Base-by-base conservation (phyloP, 2,888 invertebrate genomes). In the Rhabditophanes sp. region DNA sequence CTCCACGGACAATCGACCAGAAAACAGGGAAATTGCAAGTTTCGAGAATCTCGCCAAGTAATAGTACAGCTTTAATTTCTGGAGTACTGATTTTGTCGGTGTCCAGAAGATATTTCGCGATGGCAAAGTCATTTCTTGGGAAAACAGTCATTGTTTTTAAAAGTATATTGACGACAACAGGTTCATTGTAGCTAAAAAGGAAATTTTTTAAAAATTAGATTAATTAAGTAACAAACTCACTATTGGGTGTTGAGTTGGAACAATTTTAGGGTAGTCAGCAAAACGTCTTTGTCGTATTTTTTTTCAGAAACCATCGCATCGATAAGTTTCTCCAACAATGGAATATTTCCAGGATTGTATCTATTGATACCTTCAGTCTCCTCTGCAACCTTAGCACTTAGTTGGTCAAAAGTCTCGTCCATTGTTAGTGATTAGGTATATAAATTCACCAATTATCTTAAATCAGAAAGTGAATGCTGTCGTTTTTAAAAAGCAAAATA, bases 61-160 rank as follows among this genome's bases (percentile, higher is more conserved):
- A 5, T 11, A 16, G 9, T 15, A n/a, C n/a, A 3, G 8, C n/a
- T 41, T 9, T 25, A 26, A 25, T 30, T 17, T 47, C 53, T 16
- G 44, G 39, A 4, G 48, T 28, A 25, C 41, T 41, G 17, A 50
- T 39, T 16, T 50, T 35, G 28, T 74, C 74, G 38, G 82, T 80
- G 46, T 82, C 78, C 39, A 96, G 73, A 35, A 96, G 75, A 67
- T 88, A 93, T 69, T 96, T 96, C 72, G 93, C 96, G 46, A 96
- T 73, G 28, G 87, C 84, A 65, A 93, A 90, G 69, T 96, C 96
- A 6, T 90, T 83, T 64, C 90, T 85, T 0, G 96, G 96, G 52
- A 93, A 76, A 68, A 88, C 90, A 7, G 93, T 90, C 25, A 96
- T 71, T 2, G 90, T 85, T 67, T 96, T 96, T 50, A 96, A 67